A percentile compares a stretch with the other conserved stretches of the same genome.
Evolutionary conservation across 2,888 invertebrate genomes (phyloP).

Genomic region (Ectobius pallidus): DNA sequence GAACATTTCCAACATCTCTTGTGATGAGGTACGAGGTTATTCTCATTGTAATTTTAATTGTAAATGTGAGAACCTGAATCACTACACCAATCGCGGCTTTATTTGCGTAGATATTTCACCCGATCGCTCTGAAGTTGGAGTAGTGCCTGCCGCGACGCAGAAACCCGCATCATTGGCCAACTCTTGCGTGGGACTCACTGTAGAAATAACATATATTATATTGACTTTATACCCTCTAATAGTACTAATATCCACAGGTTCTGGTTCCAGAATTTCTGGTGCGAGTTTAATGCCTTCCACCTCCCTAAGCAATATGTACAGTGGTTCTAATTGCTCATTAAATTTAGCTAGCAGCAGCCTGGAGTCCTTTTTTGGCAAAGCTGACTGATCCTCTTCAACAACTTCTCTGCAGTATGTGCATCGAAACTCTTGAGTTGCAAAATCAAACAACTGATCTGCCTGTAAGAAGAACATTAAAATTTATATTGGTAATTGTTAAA

Average conservation of each 20-base stretch:
- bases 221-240: conserved; percentile 78
- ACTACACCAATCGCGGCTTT: too few relatives aligned
- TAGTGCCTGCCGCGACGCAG: too few relatives aligned
- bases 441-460: conserved; percentile 90
- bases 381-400: conserved; percentile 94
- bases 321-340: conserved; percentile 91
- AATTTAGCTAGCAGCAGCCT: conserved; percentile 88
- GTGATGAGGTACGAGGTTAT: too few relatives aligned
- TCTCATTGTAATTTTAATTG: too few relatives aligned
- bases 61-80: too few relatives aligned
- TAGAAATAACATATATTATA: too few relatives aligned
- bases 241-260: conserved; percentile 87
- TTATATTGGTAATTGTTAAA: too few relatives aligned
- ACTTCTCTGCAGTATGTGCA: conserved; percentile 89
- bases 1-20: too few relatives aligned
- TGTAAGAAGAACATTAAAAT: conserved; percentile 48
- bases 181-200: too few relatives aligned
- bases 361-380: conserved; percentile 92
- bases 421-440: conserved; percentile 81
- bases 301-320: conserved; percentile 87
- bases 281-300: conserved; percentile 93
- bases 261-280: conserved; percentile 93
- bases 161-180: too few relatives aligned
- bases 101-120: too few relatives aligned
- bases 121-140: too few relatives aligned